phyloP scores from a whole-genome alignment of 2,888 invertebrate species.

The Silvanus unidentatus region DNA sequence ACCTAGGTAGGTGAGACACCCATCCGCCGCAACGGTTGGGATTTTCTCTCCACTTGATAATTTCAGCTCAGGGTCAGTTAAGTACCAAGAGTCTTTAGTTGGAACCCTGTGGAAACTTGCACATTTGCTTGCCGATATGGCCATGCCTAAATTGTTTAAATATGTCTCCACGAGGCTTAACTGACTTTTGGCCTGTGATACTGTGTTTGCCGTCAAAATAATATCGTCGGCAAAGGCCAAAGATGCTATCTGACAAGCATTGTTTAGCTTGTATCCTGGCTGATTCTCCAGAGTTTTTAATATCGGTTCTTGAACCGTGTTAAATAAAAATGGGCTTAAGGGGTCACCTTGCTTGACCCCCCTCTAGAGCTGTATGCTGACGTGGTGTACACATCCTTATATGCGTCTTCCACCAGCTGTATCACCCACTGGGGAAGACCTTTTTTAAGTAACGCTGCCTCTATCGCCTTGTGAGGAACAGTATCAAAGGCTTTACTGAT shows the following conservation, averaged over 20 bases:
- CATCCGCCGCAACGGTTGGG: slow-evolving; percentile 8
- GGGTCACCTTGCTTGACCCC: slow-evolving; percentile 44
- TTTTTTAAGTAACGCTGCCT: slow-evolving; percentile 29
- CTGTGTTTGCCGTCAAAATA: slow-evolving; percentile 32
- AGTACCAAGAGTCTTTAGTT: slow-evolving; percentile 28
- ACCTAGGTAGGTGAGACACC: slow-evolving; percentile 29
- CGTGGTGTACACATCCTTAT: slow-evolving; percentile 32
- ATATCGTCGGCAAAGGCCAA: slow-evolving; percentile 43
- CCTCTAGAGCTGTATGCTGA: slow-evolving; percentile 31
- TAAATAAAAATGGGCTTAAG: slow-evolving; percentile 39
- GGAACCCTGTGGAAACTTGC: slow-evolving; percentile 20
- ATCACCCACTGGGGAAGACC: slow-evolving; percentile 34
- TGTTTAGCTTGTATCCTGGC: slow-evolving; percentile 19
- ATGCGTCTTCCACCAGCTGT: slow-evolving; percentile 31
- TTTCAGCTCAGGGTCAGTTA: slow-evolving; percentile 28
- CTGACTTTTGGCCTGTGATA: slow-evolving; percentile 29
- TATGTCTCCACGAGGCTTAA: slow-evolving; percentile 23
- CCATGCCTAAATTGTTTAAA: slow-evolving; percentile 29
- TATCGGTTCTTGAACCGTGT: slow-evolving; percentile 32
- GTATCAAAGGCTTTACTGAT: slow-evolving; percentile 45
- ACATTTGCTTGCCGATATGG: slow-evolving; percentile 14
- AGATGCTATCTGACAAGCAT: slow-evolving; percentile 22
- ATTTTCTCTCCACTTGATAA: slow-evolving; percentile 20
- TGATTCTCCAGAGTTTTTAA: slow-evolving; percentile 25
- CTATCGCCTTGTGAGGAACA: slow-evolving; percentile 25